These are phyloP conservation scores for Agrochola circellaris DNA, from an alignment of 2,888 invertebrate genomes.

Conservation along the genomic window DNA sequence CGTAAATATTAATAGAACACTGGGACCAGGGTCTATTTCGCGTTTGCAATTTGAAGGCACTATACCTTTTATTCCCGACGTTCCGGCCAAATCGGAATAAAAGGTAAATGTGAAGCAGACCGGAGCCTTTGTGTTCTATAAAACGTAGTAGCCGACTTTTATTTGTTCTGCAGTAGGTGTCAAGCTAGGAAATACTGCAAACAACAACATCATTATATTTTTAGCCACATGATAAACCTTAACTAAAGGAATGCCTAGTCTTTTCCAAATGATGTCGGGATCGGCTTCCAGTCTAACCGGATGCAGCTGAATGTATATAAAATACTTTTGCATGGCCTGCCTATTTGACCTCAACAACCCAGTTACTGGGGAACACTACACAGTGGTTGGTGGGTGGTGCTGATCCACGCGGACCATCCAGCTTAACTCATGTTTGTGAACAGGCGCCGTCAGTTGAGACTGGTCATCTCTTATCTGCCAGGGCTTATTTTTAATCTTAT, in stretches of 20 bases:
- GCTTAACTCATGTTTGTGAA: too few species aligned
- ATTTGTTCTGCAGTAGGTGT: conserved; percentile 5
- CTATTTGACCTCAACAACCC: too few species aligned
- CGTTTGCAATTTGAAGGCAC: conserved; percentile 32
- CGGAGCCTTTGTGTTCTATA: conserved; percentile 27
- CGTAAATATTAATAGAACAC: conserved; percentile 9
- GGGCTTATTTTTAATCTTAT: too few species aligned
- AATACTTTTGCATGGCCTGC: too few species aligned
- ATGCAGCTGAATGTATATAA: neutral
- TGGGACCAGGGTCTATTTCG: neutral
- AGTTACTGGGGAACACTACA: too few species aligned
- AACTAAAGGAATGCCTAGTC: neutral
- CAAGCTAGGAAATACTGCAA: neutral
- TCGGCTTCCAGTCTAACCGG: neutral
- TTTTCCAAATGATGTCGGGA: neutral
- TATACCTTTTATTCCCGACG: conserved; percentile 17
- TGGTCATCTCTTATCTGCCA: too few species aligned
- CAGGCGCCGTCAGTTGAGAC: too few species aligned
- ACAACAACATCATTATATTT: neutral
- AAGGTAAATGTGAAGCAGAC: conserved; percentile 15
- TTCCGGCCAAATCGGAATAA: conserved; percentile 29
- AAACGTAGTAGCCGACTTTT: conserved; percentile 9
- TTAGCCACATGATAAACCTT: neutral
- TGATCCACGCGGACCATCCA: too few species aligned
- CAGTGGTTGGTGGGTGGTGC: too few species aligned